Percentiles rank a stretch among this genome's conserved stretches.
Conservation (phyloP, 2,888 invertebrate genomes). For the Orthosia cruda region DNA sequence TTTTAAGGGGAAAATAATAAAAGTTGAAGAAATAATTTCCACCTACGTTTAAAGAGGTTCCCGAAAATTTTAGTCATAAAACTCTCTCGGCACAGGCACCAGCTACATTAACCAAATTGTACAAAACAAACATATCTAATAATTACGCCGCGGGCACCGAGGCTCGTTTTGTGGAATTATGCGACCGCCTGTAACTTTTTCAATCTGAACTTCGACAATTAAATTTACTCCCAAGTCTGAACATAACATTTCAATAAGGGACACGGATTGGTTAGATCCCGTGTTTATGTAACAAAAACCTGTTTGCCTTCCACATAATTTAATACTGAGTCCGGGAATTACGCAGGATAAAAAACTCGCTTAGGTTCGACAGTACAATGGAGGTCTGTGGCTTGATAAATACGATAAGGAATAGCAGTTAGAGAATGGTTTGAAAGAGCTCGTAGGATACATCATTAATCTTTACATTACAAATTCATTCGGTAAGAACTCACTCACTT, state of each 20-base stretch:
- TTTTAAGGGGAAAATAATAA: slow-evolving; percentile 76
- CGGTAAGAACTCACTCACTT: slow-evolving; percentile 90
- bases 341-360: slow-evolving; percentile 50
- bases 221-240: slow-evolving; percentile 87
- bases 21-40: slow-evolving; percentile 83
- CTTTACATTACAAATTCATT: slow-evolving; percentile 91
- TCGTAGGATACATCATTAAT: slow-evolving; percentile 87
- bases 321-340: slow-evolving; percentile 53
- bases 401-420: slow-evolving; percentile 80
- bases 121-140: slow-evolving; percentile 88
- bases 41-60: slow-evolving; percentile 79
- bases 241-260: slow-evolving; percentile 88
- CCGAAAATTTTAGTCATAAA: slow-evolving; percentile 82
- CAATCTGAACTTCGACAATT: slow-evolving; percentile 91
- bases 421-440: slow-evolving; percentile 81
- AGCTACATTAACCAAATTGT: slow-evolving; percentile 88
- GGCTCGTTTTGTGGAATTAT: slow-evolving; percentile 85
- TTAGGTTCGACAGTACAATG: slow-evolving; percentile 69
- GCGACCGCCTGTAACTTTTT: slow-evolving; percentile 89
- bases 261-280: slow-evolving; percentile 77
- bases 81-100: slow-evolving; percentile 74
- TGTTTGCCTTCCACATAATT: slow-evolving; percentile 46
- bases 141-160: slow-evolving; percentile 83
- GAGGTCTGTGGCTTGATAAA: slow-evolving; percentile 77
- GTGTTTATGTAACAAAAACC: slow-evolving; percentile 72